Evolutionary conservation across 1,140 invertebrate genomes (phyloP).

Genomic region (Drosophila athabasca): DNA sequence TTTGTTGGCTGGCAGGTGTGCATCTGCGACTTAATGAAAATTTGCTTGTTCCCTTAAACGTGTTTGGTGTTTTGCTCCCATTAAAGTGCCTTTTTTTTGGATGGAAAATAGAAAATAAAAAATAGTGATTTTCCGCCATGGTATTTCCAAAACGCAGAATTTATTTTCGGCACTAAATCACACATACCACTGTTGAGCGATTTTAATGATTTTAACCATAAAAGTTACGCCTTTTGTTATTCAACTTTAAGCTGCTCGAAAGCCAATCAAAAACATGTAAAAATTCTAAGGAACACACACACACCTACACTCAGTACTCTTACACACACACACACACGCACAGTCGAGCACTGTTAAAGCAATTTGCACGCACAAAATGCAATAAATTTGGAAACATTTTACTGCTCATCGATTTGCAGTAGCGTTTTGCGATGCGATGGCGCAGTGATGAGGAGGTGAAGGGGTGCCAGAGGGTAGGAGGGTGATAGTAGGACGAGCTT

Average conservation of each 20-base stretch:
- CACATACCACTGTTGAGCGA: slow-evolving; percentile 55
- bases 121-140: neutral
- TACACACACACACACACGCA: neutral
- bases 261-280: slow-evolving; percentile 73
- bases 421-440: neutral
- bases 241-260: slow-evolving; percentile 57
- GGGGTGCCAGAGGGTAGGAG: neutral
- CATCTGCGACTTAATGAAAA: no score
- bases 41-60: no score
- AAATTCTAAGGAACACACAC: slow-evolving; percentile 27
- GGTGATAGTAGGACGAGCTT: neutral
- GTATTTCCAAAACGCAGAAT: slow-evolving; percentile 23
- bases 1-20: no score
- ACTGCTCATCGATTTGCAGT: slow-evolving; percentile 68
- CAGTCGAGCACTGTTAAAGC: slow-evolving; percentile 22
- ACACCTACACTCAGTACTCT: no score
- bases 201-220: slow-evolving; percentile 39
- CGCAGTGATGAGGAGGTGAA: neutral
- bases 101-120: no score
- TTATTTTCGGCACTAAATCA: slow-evolving; percentile 33
- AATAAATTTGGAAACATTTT: slow-evolving; percentile 71
- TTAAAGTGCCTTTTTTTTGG: no score
- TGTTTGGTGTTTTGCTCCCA: no score
- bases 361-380: slow-evolving; percentile 55
- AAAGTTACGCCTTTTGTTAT: slow-evolving; percentile 64